Evolutionary conservation across 35 echinoderm and acorn worm genomes (phyloP).

Genomic region (Heliocidaris erythrogramma): DNA sequence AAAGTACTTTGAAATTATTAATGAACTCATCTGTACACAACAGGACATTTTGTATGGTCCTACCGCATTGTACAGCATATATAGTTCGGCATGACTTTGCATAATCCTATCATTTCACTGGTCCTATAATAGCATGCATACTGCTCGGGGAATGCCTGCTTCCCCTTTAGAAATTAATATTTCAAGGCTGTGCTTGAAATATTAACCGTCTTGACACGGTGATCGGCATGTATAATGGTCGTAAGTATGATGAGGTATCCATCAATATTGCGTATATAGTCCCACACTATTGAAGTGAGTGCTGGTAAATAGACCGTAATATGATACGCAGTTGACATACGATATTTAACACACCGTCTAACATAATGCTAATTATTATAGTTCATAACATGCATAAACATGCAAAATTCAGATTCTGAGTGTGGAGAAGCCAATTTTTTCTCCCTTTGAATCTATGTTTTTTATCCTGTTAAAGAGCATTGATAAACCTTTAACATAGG

Average conservation of each 20-base stretch:
- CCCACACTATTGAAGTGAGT: not conserved
- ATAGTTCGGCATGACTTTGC: not conserved
- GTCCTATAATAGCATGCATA: not conserved
- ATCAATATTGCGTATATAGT: not conserved
- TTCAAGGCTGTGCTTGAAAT: not conserved
- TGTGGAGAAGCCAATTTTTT: too few relatives aligned
- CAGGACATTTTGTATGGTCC: not conserved
- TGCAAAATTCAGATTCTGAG: too few relatives aligned
- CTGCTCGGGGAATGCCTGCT: not conserved
- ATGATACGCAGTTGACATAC: not conserved
- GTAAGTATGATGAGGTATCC: not conserved
- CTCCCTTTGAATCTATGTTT: too few relatives aligned
- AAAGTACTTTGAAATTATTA: not conserved
- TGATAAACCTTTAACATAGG: too few relatives aligned
- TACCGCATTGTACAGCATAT: not conserved
- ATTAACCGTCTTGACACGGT: not conserved
- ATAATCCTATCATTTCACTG: too few relatives aligned
- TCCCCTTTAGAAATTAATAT: conserved; percentile 13
- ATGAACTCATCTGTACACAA: not conserved
- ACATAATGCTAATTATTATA: not conserved
- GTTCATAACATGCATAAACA: not conserved
- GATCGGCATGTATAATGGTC: not conserved
- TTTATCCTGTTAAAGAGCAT: too few relatives aligned
- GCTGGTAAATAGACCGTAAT: not conserved
- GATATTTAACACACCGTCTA: not conserved